Evolutionary conservation across 2,113 vertebrate species (phyloP), one percentile per base, ranked within the genome.

Genomic region (Ploceus nigricollis): DNA sequence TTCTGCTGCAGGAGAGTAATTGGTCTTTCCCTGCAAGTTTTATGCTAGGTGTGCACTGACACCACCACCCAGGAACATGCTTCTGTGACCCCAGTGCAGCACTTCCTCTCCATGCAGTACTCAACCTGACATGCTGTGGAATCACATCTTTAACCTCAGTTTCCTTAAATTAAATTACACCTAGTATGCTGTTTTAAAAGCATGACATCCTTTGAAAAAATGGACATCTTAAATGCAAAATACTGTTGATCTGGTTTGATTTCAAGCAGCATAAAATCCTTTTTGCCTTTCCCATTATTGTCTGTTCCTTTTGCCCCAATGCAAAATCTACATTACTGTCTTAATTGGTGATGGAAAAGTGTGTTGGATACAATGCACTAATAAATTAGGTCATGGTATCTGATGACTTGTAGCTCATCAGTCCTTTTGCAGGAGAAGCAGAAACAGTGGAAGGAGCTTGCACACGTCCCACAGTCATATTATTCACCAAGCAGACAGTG

Each of bases 391-490:
- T 48, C 30, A 13, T 40, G 23, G 14, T 31, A 68, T 30, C 23
- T 78, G 28, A 37, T 51, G n/a, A 30, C 19, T 71, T 89, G 19
- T 40, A 82, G 66, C 18, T 54, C 33, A 31, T 58, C 33, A 28
- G 3, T 66, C 11, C 42, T n/a, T 82, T 81, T 30, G 9, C 60
- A 79, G 60, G 19, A 93, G 44, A 70, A 87, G 60, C n/a, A 90
- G 57, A 50, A 90, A 21, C 5, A 61, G 19, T 39, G 39, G 35
- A 66, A 87, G 35, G 56, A 70, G 39, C 28, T 63, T 61, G 10
- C 39, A 47, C 10, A 58, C 9, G 2, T 80, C 61, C 33, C 45
- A 2, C 0, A 0, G 10, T 77, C 42, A 13, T 42, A 19, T 5
- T 61, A 22, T 65, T 72, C 45, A 51, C 50, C 51, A n/a, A n/a